Conservation (phyloP, 2,797 vertebrate species). For the Arctocebus calabarensis region DNA sequence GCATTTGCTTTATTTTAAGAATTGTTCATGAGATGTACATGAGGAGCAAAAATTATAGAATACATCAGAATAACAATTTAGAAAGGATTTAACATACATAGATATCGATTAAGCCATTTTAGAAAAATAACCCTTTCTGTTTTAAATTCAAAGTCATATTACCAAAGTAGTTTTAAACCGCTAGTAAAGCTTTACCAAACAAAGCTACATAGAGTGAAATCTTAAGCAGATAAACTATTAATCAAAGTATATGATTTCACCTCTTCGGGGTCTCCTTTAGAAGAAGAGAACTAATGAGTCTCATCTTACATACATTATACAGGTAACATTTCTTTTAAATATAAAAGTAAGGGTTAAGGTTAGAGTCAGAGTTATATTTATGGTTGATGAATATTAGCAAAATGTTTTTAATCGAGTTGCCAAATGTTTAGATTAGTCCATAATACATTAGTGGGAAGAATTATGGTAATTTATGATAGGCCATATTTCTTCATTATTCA, state of each 20-base stretch:
- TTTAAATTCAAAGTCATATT: neutral
- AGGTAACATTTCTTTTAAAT: constrained; percentile 1
- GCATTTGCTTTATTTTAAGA: constrained; percentile 23
- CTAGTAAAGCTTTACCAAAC: too few relatives aligned
- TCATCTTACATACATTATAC: neutral
- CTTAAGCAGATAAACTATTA: neutral
- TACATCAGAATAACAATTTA: neutral
- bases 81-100: neutral
- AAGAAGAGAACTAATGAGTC: neutral
- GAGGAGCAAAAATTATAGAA: neutral
- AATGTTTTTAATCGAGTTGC: neutral
- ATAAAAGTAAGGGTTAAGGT: neutral
- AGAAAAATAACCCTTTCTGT: neutral
- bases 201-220: neutral
- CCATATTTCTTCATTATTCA: neutral
- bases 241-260: neutral
- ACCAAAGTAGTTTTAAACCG: neutral
- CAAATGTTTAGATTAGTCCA: neutral
- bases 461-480: neutral
- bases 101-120: neutral
- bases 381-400: neutral
- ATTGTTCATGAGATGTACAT: neutral
- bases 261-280: neutral
- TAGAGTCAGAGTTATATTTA: too few relatives aligned
- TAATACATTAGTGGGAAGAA: neutral